Base-by-base conservation (phyloP, 2,113 vertebrate genomes). In the Platysteira castanea region DNA sequence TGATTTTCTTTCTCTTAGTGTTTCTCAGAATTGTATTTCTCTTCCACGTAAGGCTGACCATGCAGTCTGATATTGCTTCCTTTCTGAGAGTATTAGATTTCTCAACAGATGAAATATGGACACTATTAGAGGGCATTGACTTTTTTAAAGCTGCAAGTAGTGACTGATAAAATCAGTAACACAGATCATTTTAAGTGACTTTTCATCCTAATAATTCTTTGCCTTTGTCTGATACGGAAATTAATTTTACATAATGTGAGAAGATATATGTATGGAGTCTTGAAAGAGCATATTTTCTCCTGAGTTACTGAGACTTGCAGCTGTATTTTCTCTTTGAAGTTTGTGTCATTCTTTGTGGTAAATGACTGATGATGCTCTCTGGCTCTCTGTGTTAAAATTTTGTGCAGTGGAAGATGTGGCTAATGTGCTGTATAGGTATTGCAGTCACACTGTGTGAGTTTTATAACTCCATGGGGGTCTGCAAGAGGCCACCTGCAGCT, bases 231-330 rank as follows among this genome's bases (percentile, higher is more conserved):
- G 94, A 93, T 82, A 95, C 7, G 28, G 89, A 95, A 93, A 95
- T 87, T 93, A 95, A 93, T 95, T 91, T 95, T 93, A 74, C 67
- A 83, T 95, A 97, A 94, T 93, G 59, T 77, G 63, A 89, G 73
- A 94, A 93, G 84, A 95, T 84, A 49, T 49, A 95, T 97, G 84
- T 84, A 64, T 35, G 41, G 56, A 71, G 26, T 49, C 68, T 93
- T 90, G 82, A 89, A 93, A 94, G 70, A 87, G 33, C 39, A 15
- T 88, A 82, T 93, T 73, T 94, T 61, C 70, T 76, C 67, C 54
- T 59, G 74, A 70, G 89, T 81, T 77, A 73, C 37, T 68, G 73
- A 89, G 73, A 82, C 35, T 26, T 47, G 53, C 19, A 54, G 26
- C 39, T 76, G 59, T 85, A 53, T 80, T 94, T 86, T 76, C 59